Conservation (phyloP, 2,113 vertebrate genomes). For the Toxotes chatareus region DNA sequence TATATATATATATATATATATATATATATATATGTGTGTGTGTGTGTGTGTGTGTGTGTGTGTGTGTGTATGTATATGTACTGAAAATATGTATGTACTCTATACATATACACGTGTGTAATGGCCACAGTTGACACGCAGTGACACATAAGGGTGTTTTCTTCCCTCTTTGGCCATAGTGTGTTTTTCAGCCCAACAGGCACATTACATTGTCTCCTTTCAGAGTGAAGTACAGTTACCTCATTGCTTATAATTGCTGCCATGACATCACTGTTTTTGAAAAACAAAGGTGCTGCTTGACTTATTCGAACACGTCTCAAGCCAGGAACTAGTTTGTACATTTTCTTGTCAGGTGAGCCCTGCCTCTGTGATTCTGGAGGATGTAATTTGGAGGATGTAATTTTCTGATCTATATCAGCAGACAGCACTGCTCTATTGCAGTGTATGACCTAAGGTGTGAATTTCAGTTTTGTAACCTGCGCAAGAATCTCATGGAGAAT, state of each 20-base stretch:
- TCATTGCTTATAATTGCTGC: slow-evolving; percentile 75
- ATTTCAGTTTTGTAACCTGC: slow-evolving; percentile 39
- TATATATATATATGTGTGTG: no score
- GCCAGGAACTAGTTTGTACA: slow-evolving; percentile 35
- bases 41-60: no score
- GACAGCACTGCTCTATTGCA: slow-evolving; percentile 26
- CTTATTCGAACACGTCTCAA: slow-evolving; percentile 57
- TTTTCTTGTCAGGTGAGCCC: slow-evolving; percentile 24
- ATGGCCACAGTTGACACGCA: slow-evolving; percentile 22
- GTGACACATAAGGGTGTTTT: slow-evolving; percentile 52
- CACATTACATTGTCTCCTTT: slow-evolving; percentile 73
- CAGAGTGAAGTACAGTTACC: slow-evolving; percentile 73
- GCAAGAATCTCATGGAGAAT: slow-evolving; percentile 14
- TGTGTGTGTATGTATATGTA: background rate
- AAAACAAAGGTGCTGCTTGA: slow-evolving; percentile 71
- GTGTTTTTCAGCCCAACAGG: slow-evolving; percentile 66
- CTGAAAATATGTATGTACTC: background rate
- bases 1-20: no score
- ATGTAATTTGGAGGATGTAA: slow-evolving; percentile 38
- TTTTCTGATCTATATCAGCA: background rate
- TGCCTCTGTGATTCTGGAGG: slow-evolving; percentile 34
- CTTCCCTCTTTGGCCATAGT: slow-evolving; percentile 39
- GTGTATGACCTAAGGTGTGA: slow-evolving; percentile 46
- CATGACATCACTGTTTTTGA: slow-evolving; percentile 74
- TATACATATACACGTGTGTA: background rate